Evolutionary conservation across 2,113 vertebrate species (phyloP).

Genomic region (Brachyhypopomus occidentalis): DNA sequence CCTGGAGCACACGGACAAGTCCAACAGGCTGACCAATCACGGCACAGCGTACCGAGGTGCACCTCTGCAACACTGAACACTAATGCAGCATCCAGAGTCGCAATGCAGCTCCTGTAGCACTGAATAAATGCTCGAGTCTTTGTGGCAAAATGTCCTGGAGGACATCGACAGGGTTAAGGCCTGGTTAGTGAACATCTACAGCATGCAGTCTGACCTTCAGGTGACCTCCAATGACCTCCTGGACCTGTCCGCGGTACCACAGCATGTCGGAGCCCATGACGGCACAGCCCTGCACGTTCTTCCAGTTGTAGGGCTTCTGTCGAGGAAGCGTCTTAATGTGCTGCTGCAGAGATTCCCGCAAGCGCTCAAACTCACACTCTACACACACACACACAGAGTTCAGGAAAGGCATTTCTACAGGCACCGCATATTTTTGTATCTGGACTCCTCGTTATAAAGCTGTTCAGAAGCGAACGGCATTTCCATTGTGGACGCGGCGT

Average conservation of each 20-base stretch:
- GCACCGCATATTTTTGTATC: not conserved
- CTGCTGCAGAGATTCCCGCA: conserved; percentile 80
- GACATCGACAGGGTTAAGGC: too few species aligned
- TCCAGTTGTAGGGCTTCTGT: conserved; percentile 86
- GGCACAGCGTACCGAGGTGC: too few species aligned
- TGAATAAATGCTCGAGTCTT: too few species aligned
- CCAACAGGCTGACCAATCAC: too few species aligned
- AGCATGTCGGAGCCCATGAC: conserved; percentile 86
- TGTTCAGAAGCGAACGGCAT: too few species aligned
- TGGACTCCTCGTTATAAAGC: too few species aligned
- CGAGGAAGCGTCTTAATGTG: conserved; percentile 80
- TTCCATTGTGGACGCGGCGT: not conserved
- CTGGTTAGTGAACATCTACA: not conserved
- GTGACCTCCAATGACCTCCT: conserved; percentile 73
- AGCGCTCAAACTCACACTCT: conserved; percentile 76
- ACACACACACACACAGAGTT: not conserved
- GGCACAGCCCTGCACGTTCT: conserved; percentile 81
- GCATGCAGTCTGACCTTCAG: conserved; percentile 74
- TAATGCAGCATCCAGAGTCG: too few species aligned
- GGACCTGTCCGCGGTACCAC: conserved; percentile 86
- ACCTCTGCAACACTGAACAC: too few species aligned
- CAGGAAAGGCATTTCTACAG: too few species aligned
- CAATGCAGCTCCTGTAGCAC: too few species aligned
- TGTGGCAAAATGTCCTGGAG: too few species aligned
- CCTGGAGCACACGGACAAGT: conserved; percentile 65